Evolutionary conservation across 2,888 invertebrate genomes (phyloP), one percentile per base, ranked within the genome.

Genomic region (Leptopterna dolabrata): DNA sequence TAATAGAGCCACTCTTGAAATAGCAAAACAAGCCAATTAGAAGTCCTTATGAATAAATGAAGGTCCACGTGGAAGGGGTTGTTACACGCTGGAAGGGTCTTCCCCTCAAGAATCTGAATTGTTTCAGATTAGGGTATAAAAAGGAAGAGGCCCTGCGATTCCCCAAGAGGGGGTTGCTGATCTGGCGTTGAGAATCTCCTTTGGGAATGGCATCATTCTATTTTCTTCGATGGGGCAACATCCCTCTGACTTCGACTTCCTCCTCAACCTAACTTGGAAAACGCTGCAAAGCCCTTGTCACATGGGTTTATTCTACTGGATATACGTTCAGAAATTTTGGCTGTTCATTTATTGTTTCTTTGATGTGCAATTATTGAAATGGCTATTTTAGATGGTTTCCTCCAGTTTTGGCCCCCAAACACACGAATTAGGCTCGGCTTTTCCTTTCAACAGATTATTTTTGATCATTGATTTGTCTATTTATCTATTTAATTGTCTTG

Each of bases 1-100:
- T 78, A 41, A 30, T 36, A 14, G 41, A 43, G 36, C 24, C 43
- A 27, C 78, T 45, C 24, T 14, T 78, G 45, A 45, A 78, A 78
- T 78, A 45, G 78, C 45, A 78, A 78, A 81, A 30, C 36, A 51
- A 36, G 43, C 55, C 51, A 81, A 81, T 81, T 81, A 81, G 81
- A 81, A 81, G 81, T 45, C 55, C 3, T 47, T 36, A 30, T 81
- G 81, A 51, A 81, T 81, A 81, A 81, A 81, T 81, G 51, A 55
- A 14, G 27, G 45, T 41, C 24, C 45, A 24, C 6, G 16, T 9
- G 78, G 16, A 78, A 45, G 47, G 43, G 36, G 30, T 76, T 76
- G 36, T 63, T 63, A 19, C 13, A 63, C n/a, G 63, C 63, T 63
- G 73, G 73, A 41, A 76, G 73, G 73, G 19, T 36, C 30, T 16